These are phyloP conservation scores for Noctilio leporinus DNA, from an alignment of 2,113 vertebrate genomes.

Conservation along the genomic window DNA sequence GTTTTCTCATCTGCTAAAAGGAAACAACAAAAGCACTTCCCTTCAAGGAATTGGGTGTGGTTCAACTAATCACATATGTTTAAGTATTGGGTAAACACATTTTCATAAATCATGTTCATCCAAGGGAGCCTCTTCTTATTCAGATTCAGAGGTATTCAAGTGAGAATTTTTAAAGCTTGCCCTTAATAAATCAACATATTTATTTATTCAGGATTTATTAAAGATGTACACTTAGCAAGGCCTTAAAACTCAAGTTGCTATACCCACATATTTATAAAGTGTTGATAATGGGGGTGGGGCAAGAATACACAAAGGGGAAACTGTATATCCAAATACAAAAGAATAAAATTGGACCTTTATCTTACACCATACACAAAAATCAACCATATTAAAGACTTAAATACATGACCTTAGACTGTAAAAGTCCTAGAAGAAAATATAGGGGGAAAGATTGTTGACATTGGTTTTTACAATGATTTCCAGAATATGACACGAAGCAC, in stretches of 20 bases:
- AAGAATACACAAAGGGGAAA: background rate
- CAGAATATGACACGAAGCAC: background rate
- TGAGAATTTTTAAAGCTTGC: background rate
- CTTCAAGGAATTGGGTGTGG: conserved; percentile 39
- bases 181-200: conserved; percentile 37
- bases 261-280: background rate
- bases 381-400: background rate
- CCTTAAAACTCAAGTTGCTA: background rate
- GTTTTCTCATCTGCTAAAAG: conserved; percentile 64
- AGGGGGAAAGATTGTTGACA: background rate
- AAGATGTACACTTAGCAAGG: background rate
- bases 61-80: conserved; percentile 55
- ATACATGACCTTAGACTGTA: background rate
- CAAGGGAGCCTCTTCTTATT: background rate
- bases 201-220: conserved; percentile 24
- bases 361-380: background rate
- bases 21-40: conserved; percentile 44
- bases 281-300: background rate
- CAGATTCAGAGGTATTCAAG: background rate
- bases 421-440: background rate
- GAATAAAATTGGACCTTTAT: background rate
- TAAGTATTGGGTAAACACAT: conserved; percentile 25
- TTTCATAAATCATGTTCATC: conserved; percentile 23
- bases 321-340: background rate
- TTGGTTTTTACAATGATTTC: background rate